Evolutionary conservation across 2,113 vertebrate species (phyloP).

Genomic region (Silurus meridionalis): DNA sequence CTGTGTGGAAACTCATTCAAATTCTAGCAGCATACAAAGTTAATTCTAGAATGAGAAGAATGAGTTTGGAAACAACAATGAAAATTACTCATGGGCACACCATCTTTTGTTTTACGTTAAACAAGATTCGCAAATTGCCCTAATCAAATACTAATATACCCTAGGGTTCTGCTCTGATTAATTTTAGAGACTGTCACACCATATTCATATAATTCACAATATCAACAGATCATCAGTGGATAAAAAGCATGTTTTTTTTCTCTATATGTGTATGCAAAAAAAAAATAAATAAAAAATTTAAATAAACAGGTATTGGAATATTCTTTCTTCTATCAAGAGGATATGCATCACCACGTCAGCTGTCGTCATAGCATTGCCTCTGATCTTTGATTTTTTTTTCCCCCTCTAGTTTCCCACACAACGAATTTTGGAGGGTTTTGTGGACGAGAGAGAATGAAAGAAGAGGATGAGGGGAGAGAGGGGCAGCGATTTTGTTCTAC

Average conservation of each 20-base stretch:
- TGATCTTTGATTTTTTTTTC: constrained; percentile 41
- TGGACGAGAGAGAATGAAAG: constrained; percentile 11
- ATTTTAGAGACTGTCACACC: not conserved
- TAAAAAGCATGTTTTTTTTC: not conserved
- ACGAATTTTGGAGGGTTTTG: constrained; percentile 38
- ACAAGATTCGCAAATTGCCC: constrained; percentile 25
- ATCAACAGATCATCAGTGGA: too few species aligned
- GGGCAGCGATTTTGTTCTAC: constrained; percentile 45
- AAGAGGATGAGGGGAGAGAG: not conserved
- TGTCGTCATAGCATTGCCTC: constrained; percentile 41
- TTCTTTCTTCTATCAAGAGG: constrained; percentile 1
- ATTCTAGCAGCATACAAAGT: constrained; percentile 53
- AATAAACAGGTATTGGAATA: not conserved
- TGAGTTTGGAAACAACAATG: constrained; percentile 19
- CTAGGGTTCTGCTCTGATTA: not conserved
- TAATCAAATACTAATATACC: not conserved
- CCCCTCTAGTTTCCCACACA: constrained; percentile 28
- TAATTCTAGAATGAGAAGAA: constrained; percentile 46
- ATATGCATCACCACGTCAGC: constrained; percentile 21
- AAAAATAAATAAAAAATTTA: not conserved
- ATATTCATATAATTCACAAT: not conserved
- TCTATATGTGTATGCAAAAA: not conserved
- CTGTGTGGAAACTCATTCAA: constrained; percentile 59
- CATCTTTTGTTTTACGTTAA: constrained; percentile 10
- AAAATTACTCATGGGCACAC: constrained; percentile 32